These are phyloP conservation scores for Trissoscelio sp. DNA, from an alignment of 2,888 invertebrate species.

Conservation along the genomic window DNA sequence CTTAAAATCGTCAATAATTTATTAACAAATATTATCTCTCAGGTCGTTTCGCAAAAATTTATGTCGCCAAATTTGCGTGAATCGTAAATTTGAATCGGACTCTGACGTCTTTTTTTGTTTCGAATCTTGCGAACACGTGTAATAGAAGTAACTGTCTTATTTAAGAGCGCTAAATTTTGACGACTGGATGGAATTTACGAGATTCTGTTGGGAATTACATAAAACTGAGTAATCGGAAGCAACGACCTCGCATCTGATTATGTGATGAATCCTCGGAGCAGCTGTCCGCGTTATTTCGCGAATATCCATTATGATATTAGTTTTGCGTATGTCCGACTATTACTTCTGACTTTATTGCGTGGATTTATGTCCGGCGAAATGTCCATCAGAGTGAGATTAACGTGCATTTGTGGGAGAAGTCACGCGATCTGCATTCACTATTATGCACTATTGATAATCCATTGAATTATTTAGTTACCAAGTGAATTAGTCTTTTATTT, in stretches of 20 bases:
- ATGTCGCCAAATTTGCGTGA: background rate
- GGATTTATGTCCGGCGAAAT: background rate
- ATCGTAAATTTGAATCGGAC: background rate
- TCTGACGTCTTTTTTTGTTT: background rate
- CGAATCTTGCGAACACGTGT: too few species aligned
- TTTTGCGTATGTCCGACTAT: background rate
- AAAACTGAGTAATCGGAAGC: background rate
- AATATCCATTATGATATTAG: conserved; percentile 23
- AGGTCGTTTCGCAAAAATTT: background rate
- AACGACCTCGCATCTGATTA: conserved; percentile 14
- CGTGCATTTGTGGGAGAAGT: background rate
- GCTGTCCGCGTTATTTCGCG: conserved; percentile 5
- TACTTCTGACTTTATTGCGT: conserved; percentile 10
- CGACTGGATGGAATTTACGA: background rate
- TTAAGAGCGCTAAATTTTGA: background rate
- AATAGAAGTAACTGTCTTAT: too few species aligned
- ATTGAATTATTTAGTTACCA: too few species aligned
- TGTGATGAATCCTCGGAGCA: conserved; percentile 13
- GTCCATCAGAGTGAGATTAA: conserved; percentile 12
- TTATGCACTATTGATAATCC: too few species aligned
- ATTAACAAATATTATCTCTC: background rate
- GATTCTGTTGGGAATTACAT: background rate
- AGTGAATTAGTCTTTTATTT: too few species aligned
- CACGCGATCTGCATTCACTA: background rate
- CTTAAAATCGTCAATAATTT: conserved; percentile 9